These are phyloP conservation scores for Synergus itoensis DNA, from an alignment of 2,888 invertebrate species.

Conservation along the genomic window DNA sequence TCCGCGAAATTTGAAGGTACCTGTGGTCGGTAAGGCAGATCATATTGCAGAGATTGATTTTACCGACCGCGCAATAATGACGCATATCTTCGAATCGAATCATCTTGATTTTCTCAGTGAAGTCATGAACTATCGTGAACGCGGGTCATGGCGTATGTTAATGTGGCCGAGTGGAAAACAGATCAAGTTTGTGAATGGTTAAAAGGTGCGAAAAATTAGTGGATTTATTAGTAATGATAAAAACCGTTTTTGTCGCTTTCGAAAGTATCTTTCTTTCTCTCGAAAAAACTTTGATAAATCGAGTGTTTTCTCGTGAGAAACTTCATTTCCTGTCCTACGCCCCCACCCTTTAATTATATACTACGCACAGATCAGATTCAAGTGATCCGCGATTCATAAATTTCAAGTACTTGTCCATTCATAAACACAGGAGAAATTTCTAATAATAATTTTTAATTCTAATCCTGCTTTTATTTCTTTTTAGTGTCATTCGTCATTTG, in stretches of 20 bases:
- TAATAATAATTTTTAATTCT: not conserved
- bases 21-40: not conserved
- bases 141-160: constrained; percentile 86
- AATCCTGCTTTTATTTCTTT: not conserved
- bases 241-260: constrained; percentile 15
- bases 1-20: not conserved
- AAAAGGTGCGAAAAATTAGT: constrained; percentile 82
- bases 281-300: not conserved
- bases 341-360: constrained; percentile 27
- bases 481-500: not conserved
- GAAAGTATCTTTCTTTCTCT: not conserved
- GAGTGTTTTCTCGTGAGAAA: constrained; percentile 35
- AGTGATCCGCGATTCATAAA: constrained; percentile 38
- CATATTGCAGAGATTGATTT: not conserved
- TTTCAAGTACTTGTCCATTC: constrained; percentile 18
- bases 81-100: not conserved
- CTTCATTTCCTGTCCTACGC: constrained; percentile 37
- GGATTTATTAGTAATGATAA: constrained; percentile 51
- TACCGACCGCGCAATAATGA: not conserved
- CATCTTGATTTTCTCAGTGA: constrained; percentile 6
- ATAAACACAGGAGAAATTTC: not conserved
- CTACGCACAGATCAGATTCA: constrained; percentile 41
- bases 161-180: constrained; percentile 93
- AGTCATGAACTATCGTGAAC: constrained; percentile 30
- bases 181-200: constrained; percentile 95